A percentile compares a stretch with the other conserved stretches of the same genome.
Evolutionary conservation across 2,113 vertebrate genomes (phyloP).

Genomic region (Hypomesus transpacificus): DNA sequence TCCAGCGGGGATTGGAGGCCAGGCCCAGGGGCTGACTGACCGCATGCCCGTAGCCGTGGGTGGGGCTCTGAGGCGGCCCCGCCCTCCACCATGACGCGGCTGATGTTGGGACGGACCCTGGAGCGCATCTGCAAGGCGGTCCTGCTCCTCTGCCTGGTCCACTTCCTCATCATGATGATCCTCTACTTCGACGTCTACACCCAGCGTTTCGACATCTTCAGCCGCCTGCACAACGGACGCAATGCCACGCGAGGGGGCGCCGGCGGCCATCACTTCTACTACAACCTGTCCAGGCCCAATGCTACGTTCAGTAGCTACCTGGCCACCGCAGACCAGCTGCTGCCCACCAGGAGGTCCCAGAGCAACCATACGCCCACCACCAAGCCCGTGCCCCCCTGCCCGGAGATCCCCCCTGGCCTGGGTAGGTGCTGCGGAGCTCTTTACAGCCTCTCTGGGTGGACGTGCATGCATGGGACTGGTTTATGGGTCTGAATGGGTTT

Average conservation of each 20-base stretch:
- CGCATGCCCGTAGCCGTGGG: conserved; percentile 58
- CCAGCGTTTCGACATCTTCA: conserved; percentile 97
- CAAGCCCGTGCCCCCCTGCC: conserved; percentile 86
- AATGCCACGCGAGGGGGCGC: conserved; percentile 69
- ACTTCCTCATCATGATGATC: conserved; percentile 97
- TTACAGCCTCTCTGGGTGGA: background rate
- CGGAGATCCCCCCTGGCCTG: conserved; percentile 85
- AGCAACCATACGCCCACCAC: conserved; percentile 75
- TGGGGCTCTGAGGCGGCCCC: conserved; percentile 46
- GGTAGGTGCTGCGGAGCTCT: conserved; percentile 72
- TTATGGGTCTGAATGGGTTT: too few species aligned
- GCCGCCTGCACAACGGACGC: conserved; percentile 88
- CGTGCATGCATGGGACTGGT: background rate
- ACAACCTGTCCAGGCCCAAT: conserved; percentile 83
- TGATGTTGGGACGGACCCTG: conserved; percentile 96
- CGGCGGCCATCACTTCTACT: conserved; percentile 73
- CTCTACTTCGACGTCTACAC: conserved; percentile 97
- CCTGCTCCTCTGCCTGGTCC: conserved; percentile 94
- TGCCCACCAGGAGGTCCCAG: conserved; percentile 73
- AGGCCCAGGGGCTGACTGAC: conserved; percentile 23
- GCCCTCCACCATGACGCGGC: conserved; percentile 94
- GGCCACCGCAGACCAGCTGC: conserved; percentile 67
- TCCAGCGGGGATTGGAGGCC: background rate
- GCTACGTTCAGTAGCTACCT: conserved; percentile 75
- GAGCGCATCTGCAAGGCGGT: conserved; percentile 99